Evolutionary conservation across 2,113 vertebrate species (phyloP), one percentile per base, ranked within the genome.

Genomic region (Passer montanus): DNA sequence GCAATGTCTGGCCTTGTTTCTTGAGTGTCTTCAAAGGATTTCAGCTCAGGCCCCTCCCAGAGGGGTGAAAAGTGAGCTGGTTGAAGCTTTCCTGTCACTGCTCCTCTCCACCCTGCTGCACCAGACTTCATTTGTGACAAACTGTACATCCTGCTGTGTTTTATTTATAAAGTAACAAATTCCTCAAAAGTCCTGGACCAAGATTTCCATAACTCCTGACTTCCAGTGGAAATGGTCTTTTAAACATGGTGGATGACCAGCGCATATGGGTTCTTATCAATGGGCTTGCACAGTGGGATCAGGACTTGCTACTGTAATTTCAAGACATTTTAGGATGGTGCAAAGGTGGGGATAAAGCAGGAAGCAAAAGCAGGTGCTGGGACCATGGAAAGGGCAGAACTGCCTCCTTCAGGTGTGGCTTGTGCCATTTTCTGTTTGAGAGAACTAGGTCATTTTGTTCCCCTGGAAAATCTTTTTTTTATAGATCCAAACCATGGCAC

Each of bases 11-110:
- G 12, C 21, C 26, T 50, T 3, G 3, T 3, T 50, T 22, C 28
- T 28, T 46, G 5, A 50, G n/a, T 37, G 13, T 21, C 8, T 14
- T 52, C 41, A 23, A 31, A 69, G 68, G 22, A 63, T 28, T n/a
- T 49, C 53, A 77, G 12, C 37, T 37, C 0, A 0, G 19, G 31
- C 22, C 19, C 19, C 6, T 8, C 21, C 5, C 7, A 10, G 13
- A 0, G 3, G 30, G 46, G 62, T 7, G 21, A 64, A 47, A 0
- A 0, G 10, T 28, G 44, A 62, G 15, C 37, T 66, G 30, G 15
- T 17, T 69, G 55, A 56, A 37, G 13, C 3, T 74, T 52, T 82
- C 39, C 11, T 73, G 8, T 22, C 15, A 6, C 26, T 46, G 19
- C 23, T 78, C 7, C 16, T 12, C 46, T 74, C 21, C 9, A 70